These are phyloP conservation scores for Jordanella pulchra DNA, from an alignment of 2,797 vertebrate species.

Conservation along the genomic window DNA sequence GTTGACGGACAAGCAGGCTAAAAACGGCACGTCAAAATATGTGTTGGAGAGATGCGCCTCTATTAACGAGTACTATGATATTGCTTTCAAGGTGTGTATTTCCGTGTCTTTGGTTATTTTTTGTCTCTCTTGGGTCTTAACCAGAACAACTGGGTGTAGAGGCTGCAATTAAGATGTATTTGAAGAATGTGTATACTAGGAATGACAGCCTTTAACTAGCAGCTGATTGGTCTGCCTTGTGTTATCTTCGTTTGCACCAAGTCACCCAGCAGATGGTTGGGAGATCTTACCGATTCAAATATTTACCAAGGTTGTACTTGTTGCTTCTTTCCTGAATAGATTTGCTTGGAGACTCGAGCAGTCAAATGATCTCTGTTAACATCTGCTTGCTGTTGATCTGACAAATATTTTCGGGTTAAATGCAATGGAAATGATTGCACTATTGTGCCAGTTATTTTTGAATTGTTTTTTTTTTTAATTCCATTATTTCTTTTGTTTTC, in stretches of 20 bases:
- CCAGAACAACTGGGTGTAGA: slow-evolving; percentile 44
- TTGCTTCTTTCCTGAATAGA: slow-evolving; percentile 48
- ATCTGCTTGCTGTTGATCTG: neutral
- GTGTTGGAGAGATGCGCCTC: slow-evolving; percentile 83
- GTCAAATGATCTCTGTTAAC: neutral
- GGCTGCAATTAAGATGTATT: slow-evolving; percentile 17
- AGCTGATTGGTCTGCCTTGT: neutral
- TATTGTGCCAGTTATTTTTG: slow-evolving; percentile 39
- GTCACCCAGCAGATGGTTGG: slow-evolving; percentile 4
- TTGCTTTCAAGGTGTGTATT: slow-evolving; percentile 84
- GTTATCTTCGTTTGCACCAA: neutral
- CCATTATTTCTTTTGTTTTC: no score
- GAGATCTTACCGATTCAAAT: slow-evolving; percentile 53
- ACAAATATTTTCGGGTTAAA: slow-evolving; percentile 5
- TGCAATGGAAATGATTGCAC: slow-evolving; percentile 12
- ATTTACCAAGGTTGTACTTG: slow-evolving; percentile 75
- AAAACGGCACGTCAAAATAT: slow-evolving; percentile 82
- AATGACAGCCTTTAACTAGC: neutral
- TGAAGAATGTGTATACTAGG: neutral
- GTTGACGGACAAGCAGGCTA: slow-evolving; percentile 75
- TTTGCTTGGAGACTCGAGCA: neutral
- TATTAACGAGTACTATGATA: slow-evolving; percentile 83
- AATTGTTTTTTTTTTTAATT: slow-evolving; percentile 29
- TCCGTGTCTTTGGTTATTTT: slow-evolving; percentile 15
- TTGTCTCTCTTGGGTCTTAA: slow-evolving; percentile 2